These are phyloP conservation scores for Macroramphosus scolopax DNA, from an alignment of 2,797 vertebrate species.

Conservation along the genomic window DNA sequence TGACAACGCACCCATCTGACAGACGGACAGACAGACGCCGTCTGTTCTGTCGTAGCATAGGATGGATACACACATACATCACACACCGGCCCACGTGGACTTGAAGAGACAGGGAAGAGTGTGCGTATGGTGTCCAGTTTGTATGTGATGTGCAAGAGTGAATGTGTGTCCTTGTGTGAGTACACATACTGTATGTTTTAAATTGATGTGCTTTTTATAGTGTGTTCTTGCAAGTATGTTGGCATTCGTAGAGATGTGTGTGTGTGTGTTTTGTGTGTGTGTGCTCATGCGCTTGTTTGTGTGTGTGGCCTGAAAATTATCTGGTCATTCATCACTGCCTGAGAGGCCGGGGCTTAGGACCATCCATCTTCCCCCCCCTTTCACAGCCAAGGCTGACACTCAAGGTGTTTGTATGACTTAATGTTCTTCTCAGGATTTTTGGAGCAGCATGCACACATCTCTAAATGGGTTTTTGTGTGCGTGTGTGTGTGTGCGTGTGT, in stretches of 20 bases:
- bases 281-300: constrained; percentile 18
- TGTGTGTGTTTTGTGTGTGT: constrained; percentile 6
- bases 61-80: constrained; percentile 53
- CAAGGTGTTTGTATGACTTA: constrained; percentile 83
- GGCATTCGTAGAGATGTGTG: constrained; percentile 17
- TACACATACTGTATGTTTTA: constrained; percentile 11
- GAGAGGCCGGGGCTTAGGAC: constrained; percentile 61
- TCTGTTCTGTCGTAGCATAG: not conserved
- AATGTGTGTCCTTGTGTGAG: constrained; percentile 1
- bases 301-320: constrained; percentile 67
- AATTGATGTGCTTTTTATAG: constrained; percentile 27
- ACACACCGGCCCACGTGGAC: not conserved
- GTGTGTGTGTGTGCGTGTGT: constrained; percentile 3
- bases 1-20: too few species aligned
- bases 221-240: constrained; percentile 3
- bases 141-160: not conserved
- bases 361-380: constrained; percentile 67
- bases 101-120: not conserved
- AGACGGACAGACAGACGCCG: too few species aligned
- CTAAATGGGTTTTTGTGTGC: constrained; percentile 1
- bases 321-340: constrained; percentile 73
- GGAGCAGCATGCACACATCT: constrained; percentile 20
- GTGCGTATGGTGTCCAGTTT: not conserved
- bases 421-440: constrained; percentile 71
- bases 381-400: constrained; percentile 77